These are phyloP conservation scores for Antigone vipio DNA, from an alignment of 2,113 vertebrate species.

Conservation along the genomic window DNA sequence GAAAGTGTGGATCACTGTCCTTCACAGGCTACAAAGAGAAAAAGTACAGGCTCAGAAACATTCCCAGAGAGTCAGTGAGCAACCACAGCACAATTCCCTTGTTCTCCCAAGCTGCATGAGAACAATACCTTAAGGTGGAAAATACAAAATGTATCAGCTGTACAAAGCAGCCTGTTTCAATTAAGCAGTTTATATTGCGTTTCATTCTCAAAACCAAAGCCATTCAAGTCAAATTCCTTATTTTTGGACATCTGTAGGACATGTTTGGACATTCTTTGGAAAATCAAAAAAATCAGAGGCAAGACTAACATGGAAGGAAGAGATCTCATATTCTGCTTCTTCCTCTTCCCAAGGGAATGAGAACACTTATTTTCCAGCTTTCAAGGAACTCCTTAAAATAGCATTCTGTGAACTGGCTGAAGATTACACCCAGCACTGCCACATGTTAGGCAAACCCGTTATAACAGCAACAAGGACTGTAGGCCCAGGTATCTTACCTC, in stretches of 20 bases:
- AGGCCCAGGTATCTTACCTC: not conserved
- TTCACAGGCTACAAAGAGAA: slow-evolving; percentile 89
- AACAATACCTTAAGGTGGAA: not conserved
- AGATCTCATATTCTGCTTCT: not conserved
- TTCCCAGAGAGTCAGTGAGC: not conserved
- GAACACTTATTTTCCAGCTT: not conserved
- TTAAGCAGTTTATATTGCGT: not conserved
- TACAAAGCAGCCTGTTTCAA: not conserved
- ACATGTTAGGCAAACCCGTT: not conserved
- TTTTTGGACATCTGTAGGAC: not conserved
- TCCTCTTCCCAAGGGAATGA: not conserved
- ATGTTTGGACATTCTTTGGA: not conserved
- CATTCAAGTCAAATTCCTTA: not conserved
- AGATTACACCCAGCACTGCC: not conserved
- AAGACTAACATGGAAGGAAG: not conserved
- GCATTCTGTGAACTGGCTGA: not conserved
- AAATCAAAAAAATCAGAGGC: not conserved
- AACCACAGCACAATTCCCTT: not conserved
- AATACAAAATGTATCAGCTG: not conserved
- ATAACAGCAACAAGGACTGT: not conserved
- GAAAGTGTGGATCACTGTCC: slow-evolving; percentile 94
- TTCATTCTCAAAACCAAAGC: not conserved
- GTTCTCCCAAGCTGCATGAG: not conserved
- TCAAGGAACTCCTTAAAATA: not conserved
- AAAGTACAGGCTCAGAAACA: slow-evolving; percentile 60